Conservation (phyloP, 2,113 vertebrate genomes). For the Hyperopisus bebe region DNA sequence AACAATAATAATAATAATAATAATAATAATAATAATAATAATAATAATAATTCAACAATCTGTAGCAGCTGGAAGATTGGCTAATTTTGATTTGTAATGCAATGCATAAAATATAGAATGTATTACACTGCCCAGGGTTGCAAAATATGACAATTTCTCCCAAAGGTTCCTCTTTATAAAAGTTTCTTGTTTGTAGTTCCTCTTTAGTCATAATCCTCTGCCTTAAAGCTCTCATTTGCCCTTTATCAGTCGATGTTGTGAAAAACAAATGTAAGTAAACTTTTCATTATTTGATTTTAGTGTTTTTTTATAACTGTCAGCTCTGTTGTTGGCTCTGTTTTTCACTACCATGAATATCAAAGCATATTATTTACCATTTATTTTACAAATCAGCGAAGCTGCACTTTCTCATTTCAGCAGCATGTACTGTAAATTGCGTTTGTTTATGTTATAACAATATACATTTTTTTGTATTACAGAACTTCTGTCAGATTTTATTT, state of each 20-base stretch:
- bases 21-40: no score
- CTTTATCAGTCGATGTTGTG: not conserved
- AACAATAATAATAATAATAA: no score
- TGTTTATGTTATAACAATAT: not conserved
- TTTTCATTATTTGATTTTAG: not conserved
- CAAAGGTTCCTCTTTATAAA: not conserved
- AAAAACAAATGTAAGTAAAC: conserved; percentile 15
- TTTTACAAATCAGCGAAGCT: not conserved
- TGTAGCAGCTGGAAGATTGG: not conserved
- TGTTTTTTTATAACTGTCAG: not conserved
- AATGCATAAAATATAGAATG: not conserved
- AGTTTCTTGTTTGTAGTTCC: not conserved
- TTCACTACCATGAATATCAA: not conserved
- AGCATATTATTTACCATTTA: not conserved
- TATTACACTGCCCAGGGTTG: not conserved
- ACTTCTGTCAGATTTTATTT: not conserved
- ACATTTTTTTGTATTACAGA: not conserved
- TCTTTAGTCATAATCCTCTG: not conserved
- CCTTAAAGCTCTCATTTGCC: not conserved
- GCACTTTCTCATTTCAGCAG: not conserved
- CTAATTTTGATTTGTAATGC: not conserved
- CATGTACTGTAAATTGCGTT: not conserved
- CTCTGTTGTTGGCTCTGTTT: not conserved
- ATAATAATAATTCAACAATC: no score
- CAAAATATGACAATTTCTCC: not conserved